Percentiles rank a stretch among this genome's conserved stretches.
Evolutionary conservation across 2,888 invertebrate species (phyloP).

Genomic region (Trichacis sp.): DNA sequence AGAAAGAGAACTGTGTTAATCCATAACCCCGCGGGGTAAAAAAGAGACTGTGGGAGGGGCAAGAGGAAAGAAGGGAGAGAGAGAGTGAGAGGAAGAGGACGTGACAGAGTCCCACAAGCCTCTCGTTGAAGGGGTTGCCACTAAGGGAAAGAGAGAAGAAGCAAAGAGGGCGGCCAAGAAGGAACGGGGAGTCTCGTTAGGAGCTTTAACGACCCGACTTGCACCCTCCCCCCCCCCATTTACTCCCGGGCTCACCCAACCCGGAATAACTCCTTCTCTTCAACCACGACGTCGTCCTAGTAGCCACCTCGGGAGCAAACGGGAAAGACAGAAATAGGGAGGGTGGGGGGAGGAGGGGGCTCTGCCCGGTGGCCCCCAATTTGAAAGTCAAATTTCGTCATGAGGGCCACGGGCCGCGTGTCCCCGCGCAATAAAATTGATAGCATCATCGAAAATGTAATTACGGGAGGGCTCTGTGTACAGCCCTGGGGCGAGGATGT

Average conservation of each 20-base stretch:
- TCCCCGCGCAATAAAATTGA: constrained; percentile 58
- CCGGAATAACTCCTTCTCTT: constrained; percentile 35
- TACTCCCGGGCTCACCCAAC: constrained; percentile 32
- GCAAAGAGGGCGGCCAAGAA: constrained; percentile 17
- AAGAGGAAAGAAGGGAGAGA: constrained; percentile 5
- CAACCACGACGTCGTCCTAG: constrained; percentile 22
- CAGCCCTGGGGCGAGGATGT: not conserved
- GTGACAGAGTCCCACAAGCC: constrained; percentile 17
- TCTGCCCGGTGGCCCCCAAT: constrained; percentile 44
- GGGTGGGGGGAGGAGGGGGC: not conserved
- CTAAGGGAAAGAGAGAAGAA: constrained; percentile 32
- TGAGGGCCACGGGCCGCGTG: constrained; percentile 47
- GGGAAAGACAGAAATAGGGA: too few species aligned
- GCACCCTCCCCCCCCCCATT: constrained; percentile 44
- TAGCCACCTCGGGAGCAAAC: too few species aligned
- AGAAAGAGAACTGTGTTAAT: constrained; percentile 17
- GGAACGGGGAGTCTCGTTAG: constrained; percentile 60
- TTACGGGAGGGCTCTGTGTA: constrained; percentile 43
- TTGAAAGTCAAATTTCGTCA: constrained; percentile 65
- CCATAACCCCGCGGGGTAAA: constrained; percentile 18
- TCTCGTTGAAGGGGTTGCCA: constrained; percentile 39
- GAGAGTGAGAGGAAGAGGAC: constrained; percentile 12
- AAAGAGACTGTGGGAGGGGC: constrained; percentile 6
- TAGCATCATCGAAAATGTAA: constrained; percentile 64
- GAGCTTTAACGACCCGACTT: constrained; percentile 68